These are phyloP conservation scores for Epinephelus malabaricus DNA, from an alignment of 2,797 vertebrate genomes.

Conservation along the genomic window DNA sequence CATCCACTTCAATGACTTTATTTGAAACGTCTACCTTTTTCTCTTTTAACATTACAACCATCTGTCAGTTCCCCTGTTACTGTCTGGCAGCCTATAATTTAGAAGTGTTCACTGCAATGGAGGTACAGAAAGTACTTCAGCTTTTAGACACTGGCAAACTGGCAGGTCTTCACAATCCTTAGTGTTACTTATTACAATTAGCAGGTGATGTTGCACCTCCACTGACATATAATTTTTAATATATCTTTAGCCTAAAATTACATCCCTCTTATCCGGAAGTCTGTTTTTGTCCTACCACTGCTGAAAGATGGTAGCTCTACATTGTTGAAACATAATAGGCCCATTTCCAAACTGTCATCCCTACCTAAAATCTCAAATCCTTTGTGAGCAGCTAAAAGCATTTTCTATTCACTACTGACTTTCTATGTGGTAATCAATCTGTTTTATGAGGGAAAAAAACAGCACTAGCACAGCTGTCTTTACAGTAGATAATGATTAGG, in stretches of 20 bases:
- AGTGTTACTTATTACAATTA: neutral
- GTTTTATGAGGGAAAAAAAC: neutral
- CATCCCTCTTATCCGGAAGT: neutral
- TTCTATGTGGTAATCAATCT: neutral
- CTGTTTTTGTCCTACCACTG: neutral
- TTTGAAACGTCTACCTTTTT: neutral
- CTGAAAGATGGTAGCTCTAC: neutral
- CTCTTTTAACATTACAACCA: neutral
- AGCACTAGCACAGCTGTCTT: neutral
- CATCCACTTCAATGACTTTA: neutral
- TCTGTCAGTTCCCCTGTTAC: neutral
- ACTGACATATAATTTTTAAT: neutral
- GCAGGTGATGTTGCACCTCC: neutral
- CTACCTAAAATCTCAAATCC: neutral
- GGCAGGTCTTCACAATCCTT: neutral
- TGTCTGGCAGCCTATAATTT: slow-evolving; percentile 6
- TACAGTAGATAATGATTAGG: neutral
- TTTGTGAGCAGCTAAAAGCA: neutral
- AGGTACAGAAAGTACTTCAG: neutral
- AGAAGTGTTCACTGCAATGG: neutral
- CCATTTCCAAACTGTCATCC: neutral
- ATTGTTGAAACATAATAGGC: neutral
- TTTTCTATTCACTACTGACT: neutral
- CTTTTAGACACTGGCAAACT: neutral
- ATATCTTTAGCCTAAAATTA: neutral